Evolutionary conservation across 1,140 invertebrate genomes (phyloP).

Genomic region (Hylyphantes graminicola): DNA sequence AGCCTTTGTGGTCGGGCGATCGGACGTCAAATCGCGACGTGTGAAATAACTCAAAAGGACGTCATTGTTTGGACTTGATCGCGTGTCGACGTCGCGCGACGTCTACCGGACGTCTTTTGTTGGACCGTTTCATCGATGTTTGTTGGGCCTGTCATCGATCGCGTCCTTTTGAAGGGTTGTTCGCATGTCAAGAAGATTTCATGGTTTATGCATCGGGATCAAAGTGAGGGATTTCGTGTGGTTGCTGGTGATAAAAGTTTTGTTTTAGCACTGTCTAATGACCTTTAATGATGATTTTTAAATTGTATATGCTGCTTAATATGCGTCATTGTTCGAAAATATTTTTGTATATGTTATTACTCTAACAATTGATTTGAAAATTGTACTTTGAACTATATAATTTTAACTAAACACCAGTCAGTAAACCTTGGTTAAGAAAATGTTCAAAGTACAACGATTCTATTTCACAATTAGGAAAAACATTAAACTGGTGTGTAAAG

Average conservation of each 20-base stretch:
- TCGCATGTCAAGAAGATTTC: background rate
- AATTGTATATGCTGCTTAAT: no score
- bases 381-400: no score
- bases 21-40: constrained; percentile 38
- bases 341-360: no score
- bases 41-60: constrained; percentile 29
- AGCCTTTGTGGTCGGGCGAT: constrained; percentile 31
- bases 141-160: constrained; percentile 33
- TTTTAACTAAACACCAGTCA: no score
- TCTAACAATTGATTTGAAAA: no score
- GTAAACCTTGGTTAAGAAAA: no score
- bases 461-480: no score
- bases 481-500: no score
- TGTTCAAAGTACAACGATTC: no score
- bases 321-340: no score
- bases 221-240: background rate
- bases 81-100: constrained; percentile 17
- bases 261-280: background rate
- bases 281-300: no score
- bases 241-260: background rate
- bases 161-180: background rate
- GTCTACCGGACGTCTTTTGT: constrained; percentile 23
- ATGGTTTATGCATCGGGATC: background rate
- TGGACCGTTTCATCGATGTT: background rate
- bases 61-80: constrained; percentile 17